phyloP scores from a whole-genome alignment of 2,113 vertebrate species.

The Micronisus gabar region DNA sequence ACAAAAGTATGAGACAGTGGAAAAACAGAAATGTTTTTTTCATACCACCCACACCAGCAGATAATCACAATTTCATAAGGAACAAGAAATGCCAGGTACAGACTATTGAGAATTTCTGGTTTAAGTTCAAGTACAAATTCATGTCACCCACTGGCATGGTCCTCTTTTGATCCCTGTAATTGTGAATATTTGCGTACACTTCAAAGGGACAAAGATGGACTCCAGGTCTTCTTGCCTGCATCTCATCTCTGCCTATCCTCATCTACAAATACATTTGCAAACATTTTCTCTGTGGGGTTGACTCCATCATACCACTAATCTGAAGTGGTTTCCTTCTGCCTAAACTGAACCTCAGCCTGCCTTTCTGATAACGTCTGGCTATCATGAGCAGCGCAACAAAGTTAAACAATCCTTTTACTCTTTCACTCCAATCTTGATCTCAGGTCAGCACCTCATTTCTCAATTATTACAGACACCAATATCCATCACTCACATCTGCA shows the following conservation, averaged over 20 bases:
- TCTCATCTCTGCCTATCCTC: neutral
- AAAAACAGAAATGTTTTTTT: neutral
- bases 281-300: neutral
- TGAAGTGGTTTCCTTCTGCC: neutral
- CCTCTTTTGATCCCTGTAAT: neutral
- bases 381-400: neutral
- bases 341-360: neutral
- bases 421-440: neutral
- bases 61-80: neutral
- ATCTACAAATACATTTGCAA: neutral
- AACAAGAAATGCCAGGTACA: neutral
- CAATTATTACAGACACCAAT: neutral
- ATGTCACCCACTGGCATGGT: fast-evolving
- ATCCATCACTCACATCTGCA: neutral
- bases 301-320: neutral
- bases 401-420: neutral
- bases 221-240: neutral
- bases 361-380: neutral
- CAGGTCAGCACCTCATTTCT: neutral
- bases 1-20: neutral
- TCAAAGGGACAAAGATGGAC: neutral
- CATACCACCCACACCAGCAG: neutral
- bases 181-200: neutral
- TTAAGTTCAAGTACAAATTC: neutral
- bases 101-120: neutral